Evolutionary conservation across 2,888 invertebrate genomes (phyloP), one percentile per base, ranked within the genome.

Genomic region (Conchocele bisecta): DNA sequence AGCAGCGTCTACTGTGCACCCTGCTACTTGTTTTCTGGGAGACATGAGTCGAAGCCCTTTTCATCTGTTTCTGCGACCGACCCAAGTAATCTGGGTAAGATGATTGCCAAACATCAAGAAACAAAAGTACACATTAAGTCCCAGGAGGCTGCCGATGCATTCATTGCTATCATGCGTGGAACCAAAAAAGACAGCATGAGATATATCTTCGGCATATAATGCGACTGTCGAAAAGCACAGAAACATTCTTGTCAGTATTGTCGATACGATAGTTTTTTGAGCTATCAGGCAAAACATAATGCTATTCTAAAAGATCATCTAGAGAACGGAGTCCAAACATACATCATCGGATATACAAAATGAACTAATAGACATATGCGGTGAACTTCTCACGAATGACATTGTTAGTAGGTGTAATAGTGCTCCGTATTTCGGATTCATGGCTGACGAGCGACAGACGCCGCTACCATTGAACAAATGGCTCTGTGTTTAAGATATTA

Each of bases 391-490:
- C 9, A 31, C 5, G 17, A 22, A 39, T 0, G 31, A 51, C 17
- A 42, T 63, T 15, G 53, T 63, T 2, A 17, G 33, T 4, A 13
- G 22, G 3, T 63, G 61, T 26, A 63, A 63, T n/a, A 17, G n/a
- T n/a, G 31, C 42, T 3, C 53, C 50, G n/a, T 60, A 24, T 26
- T 63, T 53, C 26, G 53, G 61, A 3, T 53, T 63, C 22, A 63
- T 63, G 6, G 61, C 61, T n/a, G 53, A 63, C 29, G 61, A 63
- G 61, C 61, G 15, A 63, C 53, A 20, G 53, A 63, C 24, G 53
- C 54, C 6, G 11, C 61, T 7, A 69, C 69, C 2, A 69, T 69
- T 31, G 63, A 63, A 39, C 50, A 69, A 41, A 61, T 69, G 56
- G 48, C 61, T 0, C 20, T 61, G 9, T 56, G 50, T 33, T 20